These are phyloP conservation scores for Platorchestia sp. DNA, from an alignment of 1,140 invertebrate genomes.

Conservation along the genomic window DNA sequence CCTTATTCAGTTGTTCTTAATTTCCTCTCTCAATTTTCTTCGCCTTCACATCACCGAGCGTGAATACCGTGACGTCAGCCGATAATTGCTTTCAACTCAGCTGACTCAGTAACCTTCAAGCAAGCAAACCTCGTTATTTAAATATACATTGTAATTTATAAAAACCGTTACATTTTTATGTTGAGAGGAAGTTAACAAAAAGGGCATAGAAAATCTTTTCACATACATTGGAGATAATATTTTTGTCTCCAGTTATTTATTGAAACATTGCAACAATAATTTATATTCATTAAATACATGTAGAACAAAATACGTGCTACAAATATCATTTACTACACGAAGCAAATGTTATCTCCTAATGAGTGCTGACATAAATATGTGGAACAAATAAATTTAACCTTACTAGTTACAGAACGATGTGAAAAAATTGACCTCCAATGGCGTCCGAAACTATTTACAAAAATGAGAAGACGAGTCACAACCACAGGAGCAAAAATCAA, in stretches of 20 bases:
- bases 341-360: neutral
- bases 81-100: neutral
- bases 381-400: neutral
- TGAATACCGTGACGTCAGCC: too few relatives aligned
- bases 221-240: neutral
- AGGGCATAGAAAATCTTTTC: neutral
- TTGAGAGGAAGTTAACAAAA: neutral
- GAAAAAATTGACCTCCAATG: neutral
- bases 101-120: neutral
- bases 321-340: neutral
- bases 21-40: too few relatives aligned
- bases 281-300: neutral
- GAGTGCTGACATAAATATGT: neutral
- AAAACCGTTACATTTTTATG: neutral
- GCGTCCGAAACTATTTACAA: neutral
- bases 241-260: neutral
- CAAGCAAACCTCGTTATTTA: neutral
- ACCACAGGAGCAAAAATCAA: neutral
- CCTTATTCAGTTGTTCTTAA: too few relatives aligned
- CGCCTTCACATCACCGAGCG: too few relatives aligned
- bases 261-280: constrained; percentile 2
- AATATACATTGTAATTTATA: neutral
- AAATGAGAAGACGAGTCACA: neutral
- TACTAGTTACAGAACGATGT: neutral
- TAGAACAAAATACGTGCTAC: neutral